Evolutionary conservation across 2,113 vertebrate species (phyloP), one percentile per base, ranked within the genome.

Genomic region (Acrocephalus kingi): DNA sequence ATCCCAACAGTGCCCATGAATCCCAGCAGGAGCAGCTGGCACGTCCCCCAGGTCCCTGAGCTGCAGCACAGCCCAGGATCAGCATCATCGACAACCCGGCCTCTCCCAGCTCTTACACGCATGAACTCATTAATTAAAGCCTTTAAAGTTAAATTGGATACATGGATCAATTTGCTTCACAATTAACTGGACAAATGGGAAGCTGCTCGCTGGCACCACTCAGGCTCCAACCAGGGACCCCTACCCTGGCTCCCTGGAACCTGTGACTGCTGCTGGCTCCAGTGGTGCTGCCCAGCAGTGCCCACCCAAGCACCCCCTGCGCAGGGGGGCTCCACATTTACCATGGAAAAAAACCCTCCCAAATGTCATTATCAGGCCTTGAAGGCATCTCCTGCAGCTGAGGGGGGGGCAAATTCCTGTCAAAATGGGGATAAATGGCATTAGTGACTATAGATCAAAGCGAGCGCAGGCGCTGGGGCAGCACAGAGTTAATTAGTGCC

Each of bases 71-170:
- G 4, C 24, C 19, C 51, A 4, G 31, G 23, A 21, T 6, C 52
- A 72, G 90, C 19, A 28, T 0, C 21, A 16, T 0, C 0, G 0
- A 37, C 39, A 55, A 1, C 35, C 48, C 2, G 0, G 21, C 56
- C 21, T 16, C 78, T 41, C 45, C 30, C 59, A 4, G 82, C 56
- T 72, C 64, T 74, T 13, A 84, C 76, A 52, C 1, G 0, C 68
- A 4, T 81, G 75, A 89, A 45, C 76, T 96, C 83, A 21, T 84
- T 94, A 81, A 90, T 88, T 64, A 89, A 84, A 94, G 85, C 52
- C 72, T 93, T 87, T 75, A 30, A 55, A 66, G 59, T 67, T 74
- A 63, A 90, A 92, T 94, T 6, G 22, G 76, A 72, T 92, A 77
- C 94, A 86, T 2, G 72, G 82, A 93, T 96, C 84, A 78, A 93